A percentile compares a stretch with the other conserved stretches of the same genome.
Conservation (phyloP, 2,797 vertebrate species). For the Schizothorax lantsangensis region DNA sequence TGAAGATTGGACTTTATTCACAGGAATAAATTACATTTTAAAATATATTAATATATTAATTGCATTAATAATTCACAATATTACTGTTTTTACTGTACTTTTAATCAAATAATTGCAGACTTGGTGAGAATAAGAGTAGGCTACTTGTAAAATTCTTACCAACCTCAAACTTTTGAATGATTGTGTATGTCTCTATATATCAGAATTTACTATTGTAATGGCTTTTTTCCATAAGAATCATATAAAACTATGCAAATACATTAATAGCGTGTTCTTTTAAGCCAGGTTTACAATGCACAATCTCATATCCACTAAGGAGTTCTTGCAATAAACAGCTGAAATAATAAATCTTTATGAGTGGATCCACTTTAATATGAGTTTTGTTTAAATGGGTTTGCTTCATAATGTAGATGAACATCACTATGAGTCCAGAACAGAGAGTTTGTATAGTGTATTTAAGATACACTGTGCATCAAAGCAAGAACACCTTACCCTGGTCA, state of each 20-base stretch:
- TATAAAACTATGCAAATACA: neutral
- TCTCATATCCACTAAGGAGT: neutral
- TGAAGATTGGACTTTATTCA: neutral
- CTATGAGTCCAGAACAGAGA: neutral
- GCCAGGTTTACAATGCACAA: neutral
- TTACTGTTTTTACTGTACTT: neutral
- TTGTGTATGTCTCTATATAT: neutral
- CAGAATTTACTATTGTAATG: neutral
- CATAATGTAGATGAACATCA: neutral
- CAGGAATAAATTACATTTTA: neutral
- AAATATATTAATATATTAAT: neutral
- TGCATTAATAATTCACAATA: neutral
- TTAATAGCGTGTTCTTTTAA: neutral
- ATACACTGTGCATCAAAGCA: constrained; percentile 9
- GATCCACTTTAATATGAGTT: neutral
- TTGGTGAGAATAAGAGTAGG: neutral
- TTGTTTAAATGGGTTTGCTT: neutral
- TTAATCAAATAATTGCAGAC: neutral
- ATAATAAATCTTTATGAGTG: neutral
- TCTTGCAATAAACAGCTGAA: neutral
- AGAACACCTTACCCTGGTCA: constrained; percentile 6
- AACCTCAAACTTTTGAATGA: neutral
- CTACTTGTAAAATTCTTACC: neutral
- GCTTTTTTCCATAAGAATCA: neutral
- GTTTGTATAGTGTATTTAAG: neutral